Percentiles rank a stretch among this genome's conserved stretches.
Conservation (phyloP, 2,113 vertebrate genomes). For the Merops nubicus region DNA sequence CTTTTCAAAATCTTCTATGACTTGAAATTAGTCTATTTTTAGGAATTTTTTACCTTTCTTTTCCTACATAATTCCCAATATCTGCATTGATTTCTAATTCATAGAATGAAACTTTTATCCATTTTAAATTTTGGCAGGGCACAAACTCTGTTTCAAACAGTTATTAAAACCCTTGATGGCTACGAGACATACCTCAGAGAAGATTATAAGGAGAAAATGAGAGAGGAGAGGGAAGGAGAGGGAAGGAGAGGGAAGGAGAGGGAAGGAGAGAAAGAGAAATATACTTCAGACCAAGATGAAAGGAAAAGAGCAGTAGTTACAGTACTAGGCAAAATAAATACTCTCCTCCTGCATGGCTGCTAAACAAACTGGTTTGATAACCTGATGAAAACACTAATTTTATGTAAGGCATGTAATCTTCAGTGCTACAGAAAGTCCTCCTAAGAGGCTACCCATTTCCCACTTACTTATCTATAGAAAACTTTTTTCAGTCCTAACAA, state of each 20-base stretch:
- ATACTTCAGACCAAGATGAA: background rate
- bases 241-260: background rate
- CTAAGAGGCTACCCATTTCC: background rate
- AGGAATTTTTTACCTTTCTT: background rate
- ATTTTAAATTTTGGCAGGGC: background rate
- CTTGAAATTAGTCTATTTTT: background rate
- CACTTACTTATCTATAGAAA: background rate
- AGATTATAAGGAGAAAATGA: background rate
- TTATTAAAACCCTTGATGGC: background rate
- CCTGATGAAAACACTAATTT: background rate
- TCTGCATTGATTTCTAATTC: background rate
- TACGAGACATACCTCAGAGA: background rate
- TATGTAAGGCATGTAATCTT: background rate
- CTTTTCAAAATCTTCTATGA: background rate
- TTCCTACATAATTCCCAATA: background rate
- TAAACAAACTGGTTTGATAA: background rate
- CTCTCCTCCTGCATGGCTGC: background rate
- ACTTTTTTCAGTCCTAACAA: background rate
- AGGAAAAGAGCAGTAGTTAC: background rate
- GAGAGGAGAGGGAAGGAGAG: background rate
- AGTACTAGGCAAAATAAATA: background rate
- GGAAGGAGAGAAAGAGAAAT: background rate
- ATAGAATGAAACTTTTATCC: background rate
- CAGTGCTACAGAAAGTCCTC: background rate
- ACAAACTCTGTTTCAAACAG: background rate